phyloP scores from a whole-genome alignment of 2,113 vertebrate species.

The Hippocampus abdominalis region DNA sequence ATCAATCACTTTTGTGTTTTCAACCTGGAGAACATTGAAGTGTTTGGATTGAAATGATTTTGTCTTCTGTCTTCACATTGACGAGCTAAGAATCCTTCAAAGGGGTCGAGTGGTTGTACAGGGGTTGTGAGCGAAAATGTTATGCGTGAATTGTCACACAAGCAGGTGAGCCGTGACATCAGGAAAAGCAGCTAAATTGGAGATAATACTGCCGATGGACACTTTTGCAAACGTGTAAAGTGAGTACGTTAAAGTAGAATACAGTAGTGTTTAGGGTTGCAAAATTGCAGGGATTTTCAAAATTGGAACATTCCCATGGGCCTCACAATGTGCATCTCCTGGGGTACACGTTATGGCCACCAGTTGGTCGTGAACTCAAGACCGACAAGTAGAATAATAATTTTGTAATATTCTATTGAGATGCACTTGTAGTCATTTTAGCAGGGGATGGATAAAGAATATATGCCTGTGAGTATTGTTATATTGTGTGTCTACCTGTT shows the following conservation, averaged over 20 bases:
- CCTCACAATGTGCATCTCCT: neutral
- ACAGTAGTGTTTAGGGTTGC: slow-evolving; percentile 61
- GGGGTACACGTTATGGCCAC: neutral
- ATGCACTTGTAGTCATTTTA: neutral
- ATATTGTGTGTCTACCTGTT: neutral
- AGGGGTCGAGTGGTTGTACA: neutral
- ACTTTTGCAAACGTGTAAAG: slow-evolving; percentile 48
- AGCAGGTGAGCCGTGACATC: neutral
- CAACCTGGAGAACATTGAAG: slow-evolving; percentile 28
- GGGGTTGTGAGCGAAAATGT: neutral
- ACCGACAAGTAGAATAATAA: neutral
- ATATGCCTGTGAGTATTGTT: too few species aligned
- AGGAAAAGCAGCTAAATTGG: neutral
- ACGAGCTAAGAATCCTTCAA: slow-evolving; percentile 14
- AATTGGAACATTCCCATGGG: neutral
- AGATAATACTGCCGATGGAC: slow-evolving; percentile 31
- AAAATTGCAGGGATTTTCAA: neutral
- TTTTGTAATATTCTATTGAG: neutral
- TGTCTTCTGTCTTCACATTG: slow-evolving; percentile 43
- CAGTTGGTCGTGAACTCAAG: neutral
- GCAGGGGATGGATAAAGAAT: too few species aligned
- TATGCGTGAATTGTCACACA: neutral
- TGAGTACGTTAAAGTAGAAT: slow-evolving; percentile 64
- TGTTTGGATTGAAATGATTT: neutral
- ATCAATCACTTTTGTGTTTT: slow-evolving; percentile 58